Conservation (phyloP, 2,113 vertebrate species). For the Salvelinus sp. region DNA sequence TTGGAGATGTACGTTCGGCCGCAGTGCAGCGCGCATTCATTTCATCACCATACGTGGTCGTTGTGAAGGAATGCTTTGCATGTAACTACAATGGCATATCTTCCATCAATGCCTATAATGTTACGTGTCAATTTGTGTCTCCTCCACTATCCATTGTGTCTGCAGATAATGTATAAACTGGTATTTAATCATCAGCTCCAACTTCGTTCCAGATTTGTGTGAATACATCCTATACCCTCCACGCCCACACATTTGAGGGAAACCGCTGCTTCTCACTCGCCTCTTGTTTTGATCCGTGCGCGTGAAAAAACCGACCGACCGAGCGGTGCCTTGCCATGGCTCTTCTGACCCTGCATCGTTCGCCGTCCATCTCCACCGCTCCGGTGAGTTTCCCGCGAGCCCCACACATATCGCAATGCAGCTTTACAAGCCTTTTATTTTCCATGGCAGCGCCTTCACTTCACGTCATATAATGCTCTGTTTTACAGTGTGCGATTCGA, state of each 20-base stretch:
- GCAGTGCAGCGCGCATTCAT: too few relatives aligned
- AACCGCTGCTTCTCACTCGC: not conserved
- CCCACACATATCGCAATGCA: not conserved
- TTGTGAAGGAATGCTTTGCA: too few relatives aligned
- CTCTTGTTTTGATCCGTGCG: not conserved
- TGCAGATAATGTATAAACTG: not conserved
- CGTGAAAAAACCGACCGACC: not conserved
- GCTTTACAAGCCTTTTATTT: not conserved
- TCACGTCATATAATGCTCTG: not conserved
- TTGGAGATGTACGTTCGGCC: too few relatives aligned
- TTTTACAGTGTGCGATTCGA: slow-evolving; percentile 1
- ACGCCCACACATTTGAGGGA: not conserved
- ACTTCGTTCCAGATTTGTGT: not conserved
- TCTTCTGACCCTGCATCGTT: slow-evolving; percentile 81
- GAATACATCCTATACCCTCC: not conserved
- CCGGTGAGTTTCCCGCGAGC: slow-evolving; percentile 48
- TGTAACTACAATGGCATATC: too few relatives aligned
- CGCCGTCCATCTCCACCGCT: slow-evolving; percentile 70
- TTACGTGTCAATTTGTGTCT: too few relatives aligned
- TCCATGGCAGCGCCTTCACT: not conserved
- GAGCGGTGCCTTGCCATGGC: slow-evolving; percentile 72
- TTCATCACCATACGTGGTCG: too few relatives aligned
- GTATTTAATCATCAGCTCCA: not conserved
- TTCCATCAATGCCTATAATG: too few relatives aligned
- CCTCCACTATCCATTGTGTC: too few relatives aligned